These are phyloP conservation scores for Oscheius sp. DNA, from an alignment of 2,888 invertebrate genomes.

Conservation along the genomic window DNA sequence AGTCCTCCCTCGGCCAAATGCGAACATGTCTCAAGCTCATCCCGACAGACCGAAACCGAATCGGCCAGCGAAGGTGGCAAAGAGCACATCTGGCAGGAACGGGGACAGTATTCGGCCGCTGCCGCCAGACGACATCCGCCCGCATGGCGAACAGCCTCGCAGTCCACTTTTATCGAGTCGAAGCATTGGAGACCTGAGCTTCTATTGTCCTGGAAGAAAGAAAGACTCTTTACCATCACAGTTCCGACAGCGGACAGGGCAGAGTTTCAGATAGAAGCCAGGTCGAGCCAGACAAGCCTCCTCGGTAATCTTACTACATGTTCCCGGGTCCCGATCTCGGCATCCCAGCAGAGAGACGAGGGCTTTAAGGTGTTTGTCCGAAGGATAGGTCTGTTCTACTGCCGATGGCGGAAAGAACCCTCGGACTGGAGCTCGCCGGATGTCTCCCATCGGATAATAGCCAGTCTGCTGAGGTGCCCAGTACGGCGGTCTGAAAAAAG, in stretches of 20 bases:
- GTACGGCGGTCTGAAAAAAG: neutral
- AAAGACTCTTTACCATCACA: conserved; percentile 48
- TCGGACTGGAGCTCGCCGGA: conserved; percentile 36
- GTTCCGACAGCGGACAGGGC: conserved; percentile 64
- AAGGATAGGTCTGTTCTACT: conserved; percentile 33
- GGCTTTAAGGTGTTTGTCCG: conserved; percentile 31
- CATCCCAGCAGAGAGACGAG: conserved; percentile 46
- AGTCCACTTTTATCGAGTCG: conserved; percentile 65
- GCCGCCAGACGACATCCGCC: conserved; percentile 58
- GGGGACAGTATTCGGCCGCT: conserved; percentile 64
- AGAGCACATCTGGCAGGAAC: conserved; percentile 59
- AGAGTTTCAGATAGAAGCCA: conserved; percentile 63
- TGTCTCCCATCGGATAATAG: conserved; percentile 30
- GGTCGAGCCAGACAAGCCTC: conserved; percentile 62
- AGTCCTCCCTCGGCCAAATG: conserved; percentile 59
- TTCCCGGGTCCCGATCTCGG: conserved; percentile 58
- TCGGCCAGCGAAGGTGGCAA: conserved; percentile 47
- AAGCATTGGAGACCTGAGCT: conserved; percentile 53
- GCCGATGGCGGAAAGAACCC: conserved; percentile 32
- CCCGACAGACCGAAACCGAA: conserved; percentile 52
- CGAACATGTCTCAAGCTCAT: conserved; percentile 62
- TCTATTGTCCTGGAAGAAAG: neutral
- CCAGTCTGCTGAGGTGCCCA: neutral
- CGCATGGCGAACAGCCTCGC: conserved; percentile 51
- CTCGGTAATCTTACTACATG: conserved; percentile 57